Conservation (phyloP, 2,113 vertebrate genomes). For the Acanthisitta chloris region DNA sequence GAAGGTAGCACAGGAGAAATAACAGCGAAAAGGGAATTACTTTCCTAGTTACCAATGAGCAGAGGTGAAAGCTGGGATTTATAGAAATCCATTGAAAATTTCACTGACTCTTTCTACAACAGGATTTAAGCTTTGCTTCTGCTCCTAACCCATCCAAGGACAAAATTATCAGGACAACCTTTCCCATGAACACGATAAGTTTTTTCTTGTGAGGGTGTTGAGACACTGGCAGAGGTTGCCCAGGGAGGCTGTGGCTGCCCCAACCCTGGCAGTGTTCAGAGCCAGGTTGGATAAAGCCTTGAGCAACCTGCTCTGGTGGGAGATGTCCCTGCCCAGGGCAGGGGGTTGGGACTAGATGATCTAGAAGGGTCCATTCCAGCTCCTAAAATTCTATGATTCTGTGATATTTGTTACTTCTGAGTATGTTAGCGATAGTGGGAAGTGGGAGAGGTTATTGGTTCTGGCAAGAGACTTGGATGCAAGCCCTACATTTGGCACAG, state of each 20-base stretch:
- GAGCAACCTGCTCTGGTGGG: too few species aligned
- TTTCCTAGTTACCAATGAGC: not conserved
- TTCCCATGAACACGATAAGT: accelerated
- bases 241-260: too few species aligned
- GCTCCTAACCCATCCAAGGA: not conserved
- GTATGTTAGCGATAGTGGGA: not conserved
- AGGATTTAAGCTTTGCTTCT: not conserved
- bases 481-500: not conserved
- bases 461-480: not conserved
- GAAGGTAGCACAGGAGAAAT: not conserved
- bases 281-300: too few species aligned
- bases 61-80: not conserved
- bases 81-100: not conserved
- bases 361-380: too few species aligned
- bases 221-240: too few species aligned
- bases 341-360: too few species aligned
- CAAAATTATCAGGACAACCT: not conserved
- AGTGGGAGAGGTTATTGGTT: not conserved
- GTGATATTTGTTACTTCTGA: not conserved
- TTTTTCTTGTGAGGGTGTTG: too few species aligned
- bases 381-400: too few species aligned
- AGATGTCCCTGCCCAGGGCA: too few species aligned
- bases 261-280: too few species aligned
- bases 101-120: not conserved
- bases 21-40: not conserved